Conservation (phyloP, 2,113 vertebrate species). For the Vulpes ferrilata region DNA sequence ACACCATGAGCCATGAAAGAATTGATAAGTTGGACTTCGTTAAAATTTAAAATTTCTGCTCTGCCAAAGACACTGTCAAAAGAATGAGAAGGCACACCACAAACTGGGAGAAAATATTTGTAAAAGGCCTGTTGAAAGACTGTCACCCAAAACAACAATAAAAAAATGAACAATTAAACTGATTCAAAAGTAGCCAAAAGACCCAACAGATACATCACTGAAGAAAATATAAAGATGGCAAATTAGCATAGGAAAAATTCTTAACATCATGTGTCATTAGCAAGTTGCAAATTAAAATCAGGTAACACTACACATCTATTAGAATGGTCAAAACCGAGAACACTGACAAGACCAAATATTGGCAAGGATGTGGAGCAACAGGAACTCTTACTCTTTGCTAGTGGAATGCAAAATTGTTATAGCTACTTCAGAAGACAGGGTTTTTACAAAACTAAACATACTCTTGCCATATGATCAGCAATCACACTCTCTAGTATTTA, state of each 20-base stretch:
- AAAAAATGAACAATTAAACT: background rate
- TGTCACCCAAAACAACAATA: background rate
- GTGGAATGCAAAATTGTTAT: background rate
- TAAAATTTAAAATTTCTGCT: background rate
- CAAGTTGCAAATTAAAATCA: background rate
- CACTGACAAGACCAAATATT: background rate
- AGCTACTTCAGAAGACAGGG: background rate
- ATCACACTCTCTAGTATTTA: background rate
- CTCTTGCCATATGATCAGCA: background rate
- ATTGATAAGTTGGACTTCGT: background rate
- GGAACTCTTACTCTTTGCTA: background rate
- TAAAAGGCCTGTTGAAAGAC: background rate
- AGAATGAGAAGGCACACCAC: background rate
- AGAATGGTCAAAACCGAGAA: background rate
- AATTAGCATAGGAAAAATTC: background rate
- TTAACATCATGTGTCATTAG: background rate
- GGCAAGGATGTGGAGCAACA: background rate
- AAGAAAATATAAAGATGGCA: background rate
- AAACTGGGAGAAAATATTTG: background rate
- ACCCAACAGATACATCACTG: background rate
- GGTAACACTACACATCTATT: background rate
- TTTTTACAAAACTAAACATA: background rate
- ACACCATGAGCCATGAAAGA: background rate
- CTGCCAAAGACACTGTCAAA: background rate
- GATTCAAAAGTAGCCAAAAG: background rate